Base-by-base conservation (phyloP, 1,140 invertebrate species). In the Popillia japonica region DNA sequence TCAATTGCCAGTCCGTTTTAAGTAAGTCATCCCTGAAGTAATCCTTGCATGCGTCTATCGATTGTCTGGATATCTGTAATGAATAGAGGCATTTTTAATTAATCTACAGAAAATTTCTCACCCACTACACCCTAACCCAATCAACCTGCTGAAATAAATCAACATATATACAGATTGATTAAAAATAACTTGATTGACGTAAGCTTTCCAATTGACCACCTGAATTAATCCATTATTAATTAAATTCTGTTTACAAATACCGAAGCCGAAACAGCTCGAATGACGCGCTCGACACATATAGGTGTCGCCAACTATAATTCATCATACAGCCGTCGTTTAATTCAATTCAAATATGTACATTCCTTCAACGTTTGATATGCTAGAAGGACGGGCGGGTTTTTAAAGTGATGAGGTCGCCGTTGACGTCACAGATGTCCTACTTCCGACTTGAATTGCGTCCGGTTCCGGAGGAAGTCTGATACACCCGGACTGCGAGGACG, bases 21-120 rank as follows among this genome's bases (percentile, higher is more conserved):
- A 94, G 87, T 75, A 99, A 90, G 87, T 99, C 99, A 81, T 99
- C 97, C 77, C 99, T 92, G 92, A 99, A 99, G 89, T 99, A 98
- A 80, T 99, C 95, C 88, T 99, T 99, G 88, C 98, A 99, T 3
- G 96, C 97, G 88, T 99, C 98, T 83, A 99, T 99, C 59, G 97
- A 99, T 83, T 98, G 95, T 75, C 99, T 92, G 27, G 94, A 96
- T 85, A 99, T 99, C 96, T 98, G 91, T 75, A 95, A 93, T 9
- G 3, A 42, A 83, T 90, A 85, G 79, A n/a, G n/a, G n/a, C n/a
- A n/a, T n/a, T n/a, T n/a, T n/a, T n/a, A n/a, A n/a, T n/a, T n/a
- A n/a, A n/a, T n/a, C n/a, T n/a, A n/a, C n/a, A n/a, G n/a, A n/a
- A n/a, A n/a, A n/a, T n/a, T n/a, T n/a, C n/a, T n/a, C n/a, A n/a